Percentiles rank a stretch among this genome's conserved stretches.
These are phyloP conservation scores for Nasonia longicornis DNA, from an alignment of 1,140 invertebrate species.

Conservation along the genomic window DNA sequence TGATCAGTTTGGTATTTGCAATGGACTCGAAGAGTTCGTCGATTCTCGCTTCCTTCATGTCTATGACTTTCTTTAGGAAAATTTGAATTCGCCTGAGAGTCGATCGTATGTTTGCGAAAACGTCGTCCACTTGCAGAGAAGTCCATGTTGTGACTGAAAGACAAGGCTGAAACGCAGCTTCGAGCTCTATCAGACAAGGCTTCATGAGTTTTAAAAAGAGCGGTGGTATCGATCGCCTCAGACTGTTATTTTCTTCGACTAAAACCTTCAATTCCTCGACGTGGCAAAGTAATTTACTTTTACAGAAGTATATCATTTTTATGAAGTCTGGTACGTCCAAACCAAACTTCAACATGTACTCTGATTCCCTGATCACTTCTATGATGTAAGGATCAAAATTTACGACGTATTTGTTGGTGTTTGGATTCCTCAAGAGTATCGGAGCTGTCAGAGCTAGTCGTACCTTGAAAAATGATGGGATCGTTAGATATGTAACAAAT, in stretches of 20 bases:
- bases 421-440: slow-evolving; percentile 71
- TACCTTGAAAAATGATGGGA: slow-evolving; percentile 64
- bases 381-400: slow-evolving; percentile 79
- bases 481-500: neutral
- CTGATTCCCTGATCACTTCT: slow-evolving; percentile 79
- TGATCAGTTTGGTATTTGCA: slow-evolving; percentile 74
- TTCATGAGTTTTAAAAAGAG: slow-evolving; percentile 79
- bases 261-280: slow-evolving; percentile 73
- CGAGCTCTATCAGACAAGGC: slow-evolving; percentile 76
- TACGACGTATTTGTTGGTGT: slow-evolving; percentile 72
- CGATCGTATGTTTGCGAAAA: slow-evolving; percentile 72
- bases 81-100: slow-evolving; percentile 76
- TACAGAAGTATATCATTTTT: slow-evolving; percentile 75
- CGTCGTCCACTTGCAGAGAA: slow-evolving; percentile 78
- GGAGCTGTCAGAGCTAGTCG: slow-evolving; percentile 72
- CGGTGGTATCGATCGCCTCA: slow-evolving; percentile 70
- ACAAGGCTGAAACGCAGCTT: slow-evolving; percentile 80
- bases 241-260: slow-evolving; percentile 72
- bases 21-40: slow-evolving; percentile 79
- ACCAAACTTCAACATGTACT: slow-evolving; percentile 78
- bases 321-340: slow-evolving; percentile 76
- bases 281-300: slow-evolving; percentile 74
- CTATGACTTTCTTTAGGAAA: slow-evolving; percentile 79
- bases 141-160: slow-evolving; percentile 85
- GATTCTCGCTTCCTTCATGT: slow-evolving; percentile 82